Percentiles rank a stretch among this genome's conserved stretches.
Evolutionary conservation across 2,113 vertebrate species (phyloP).

Genomic region (Dolichallabes microphthalmus): DNA sequence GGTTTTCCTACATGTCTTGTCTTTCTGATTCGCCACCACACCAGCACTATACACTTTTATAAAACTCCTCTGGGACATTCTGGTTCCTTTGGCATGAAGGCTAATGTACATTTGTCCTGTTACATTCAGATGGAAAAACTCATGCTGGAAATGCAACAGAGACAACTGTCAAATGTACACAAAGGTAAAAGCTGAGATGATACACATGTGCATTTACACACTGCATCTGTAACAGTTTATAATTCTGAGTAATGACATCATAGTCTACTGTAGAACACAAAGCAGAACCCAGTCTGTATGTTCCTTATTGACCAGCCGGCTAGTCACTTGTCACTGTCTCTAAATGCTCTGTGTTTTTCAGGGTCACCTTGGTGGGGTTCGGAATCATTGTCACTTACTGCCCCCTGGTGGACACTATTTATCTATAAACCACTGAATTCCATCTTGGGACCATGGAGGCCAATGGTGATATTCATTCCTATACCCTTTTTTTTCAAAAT

Average conservation of each 20-base stretch:
- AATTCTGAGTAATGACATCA: not conserved
- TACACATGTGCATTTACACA: not conserved
- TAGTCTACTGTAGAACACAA: not conserved
- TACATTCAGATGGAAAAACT: not conserved
- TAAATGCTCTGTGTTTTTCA: not conserved
- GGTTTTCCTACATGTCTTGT: not conserved
- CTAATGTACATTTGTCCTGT: not conserved
- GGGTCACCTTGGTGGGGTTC: slow-evolving; percentile 7
- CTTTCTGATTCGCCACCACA: not conserved
- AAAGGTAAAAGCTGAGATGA: not conserved
- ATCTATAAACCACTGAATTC: no score
- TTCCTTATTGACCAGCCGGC: not conserved
- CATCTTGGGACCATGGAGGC: no score
- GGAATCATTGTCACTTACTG: slow-evolving; percentile 23
- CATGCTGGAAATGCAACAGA: not conserved
- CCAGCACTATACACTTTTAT: not conserved
- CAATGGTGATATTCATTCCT: no score
- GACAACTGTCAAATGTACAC: not conserved
- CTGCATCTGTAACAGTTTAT: not conserved
- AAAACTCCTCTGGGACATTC: not conserved
- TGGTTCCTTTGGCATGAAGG: not conserved
- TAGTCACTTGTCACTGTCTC: not conserved
- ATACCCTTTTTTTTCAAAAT: no score
- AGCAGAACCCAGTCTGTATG: not conserved
- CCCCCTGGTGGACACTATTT: slow-evolving; percentile 39